These are phyloP conservation scores for Ophion costatus DNA, from an alignment of 2,888 invertebrate species.

Conservation along the genomic window DNA sequence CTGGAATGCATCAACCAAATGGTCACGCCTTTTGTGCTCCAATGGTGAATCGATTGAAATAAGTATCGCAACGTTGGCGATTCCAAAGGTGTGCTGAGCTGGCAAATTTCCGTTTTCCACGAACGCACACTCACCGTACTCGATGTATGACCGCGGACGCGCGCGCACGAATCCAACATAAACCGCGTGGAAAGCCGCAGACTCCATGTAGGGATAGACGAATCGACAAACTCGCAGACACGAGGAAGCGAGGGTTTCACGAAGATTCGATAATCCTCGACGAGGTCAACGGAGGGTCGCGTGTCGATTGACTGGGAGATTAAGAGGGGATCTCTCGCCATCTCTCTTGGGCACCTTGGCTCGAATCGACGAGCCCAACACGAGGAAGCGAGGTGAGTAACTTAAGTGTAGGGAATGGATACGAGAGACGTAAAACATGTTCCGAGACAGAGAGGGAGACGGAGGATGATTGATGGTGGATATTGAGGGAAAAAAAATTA, in stretches of 20 bases:
- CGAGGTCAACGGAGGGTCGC: slow-evolving; percentile 71
- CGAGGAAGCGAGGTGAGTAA: slow-evolving; percentile 48
- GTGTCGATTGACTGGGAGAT: slow-evolving; percentile 72
- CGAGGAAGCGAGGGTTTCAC: slow-evolving; percentile 56
- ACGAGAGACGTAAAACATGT: slow-evolving; percentile 21
- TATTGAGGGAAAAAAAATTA: slow-evolving; percentile 38
- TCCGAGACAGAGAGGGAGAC: neutral
- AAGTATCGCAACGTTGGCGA: neutral
- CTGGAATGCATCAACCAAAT: neutral
- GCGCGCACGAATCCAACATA: neutral
- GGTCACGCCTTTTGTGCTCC: neutral
- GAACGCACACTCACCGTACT: slow-evolving; percentile 14
- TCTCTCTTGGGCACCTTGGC: slow-evolving; percentile 40
- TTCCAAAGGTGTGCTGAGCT: slow-evolving; percentile 21
- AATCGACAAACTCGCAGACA: slow-evolving; percentile 9
- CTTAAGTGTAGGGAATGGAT: slow-evolving; percentile 14
- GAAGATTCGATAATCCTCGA: slow-evolving; percentile 73
- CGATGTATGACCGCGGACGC: neutral
- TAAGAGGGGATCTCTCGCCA: slow-evolving; percentile 53
- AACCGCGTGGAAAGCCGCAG: neutral
- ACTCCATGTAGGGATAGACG: neutral
- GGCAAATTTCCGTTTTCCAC: slow-evolving; percentile 41
- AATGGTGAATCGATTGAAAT: neutral
- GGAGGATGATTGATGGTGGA: slow-evolving; percentile 42
- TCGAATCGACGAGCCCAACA: slow-evolving; percentile 27